Evolutionary conservation across 2,113 vertebrate genomes (phyloP).

Genomic region (Aegithalos caudatus): DNA sequence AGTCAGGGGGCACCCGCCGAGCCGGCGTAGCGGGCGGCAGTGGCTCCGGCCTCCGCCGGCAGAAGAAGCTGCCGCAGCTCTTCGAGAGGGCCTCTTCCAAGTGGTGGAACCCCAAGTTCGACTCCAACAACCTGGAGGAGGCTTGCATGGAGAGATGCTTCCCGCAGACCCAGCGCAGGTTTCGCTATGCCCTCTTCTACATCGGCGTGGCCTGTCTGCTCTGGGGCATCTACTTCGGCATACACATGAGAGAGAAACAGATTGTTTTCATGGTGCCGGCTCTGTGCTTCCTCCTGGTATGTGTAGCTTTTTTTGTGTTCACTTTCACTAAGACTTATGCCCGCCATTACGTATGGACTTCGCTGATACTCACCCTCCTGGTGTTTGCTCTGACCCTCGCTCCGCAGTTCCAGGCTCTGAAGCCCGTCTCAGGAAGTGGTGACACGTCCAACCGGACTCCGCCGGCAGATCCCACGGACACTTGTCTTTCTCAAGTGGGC

Average conservation of each 20-base stretch:
- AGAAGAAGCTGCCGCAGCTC: slow-evolving; percentile 85
- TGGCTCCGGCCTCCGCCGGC: slow-evolving; percentile 63
- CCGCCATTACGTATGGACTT: slow-evolving; percentile 85
- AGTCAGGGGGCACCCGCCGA: slow-evolving; percentile 77
- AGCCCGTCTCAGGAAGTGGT: slow-evolving; percentile 67
- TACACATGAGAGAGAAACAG: slow-evolving; percentile 79
- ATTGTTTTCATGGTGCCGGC: slow-evolving; percentile 81
- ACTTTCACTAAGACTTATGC: slow-evolving; percentile 89
- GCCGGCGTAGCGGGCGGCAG: slow-evolving; percentile 12
- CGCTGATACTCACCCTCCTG: slow-evolving; percentile 83
- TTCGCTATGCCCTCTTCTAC: slow-evolving; percentile 94
- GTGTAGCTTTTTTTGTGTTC: slow-evolving; percentile 85
- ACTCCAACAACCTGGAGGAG: slow-evolving; percentile 93
- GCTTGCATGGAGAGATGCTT: slow-evolving; percentile 95
- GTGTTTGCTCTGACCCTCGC: slow-evolving; percentile 89
- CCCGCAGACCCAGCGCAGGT: slow-evolving; percentile 92
- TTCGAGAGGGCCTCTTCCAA: slow-evolving; percentile 93
- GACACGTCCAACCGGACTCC: slow-evolving; percentile 65
- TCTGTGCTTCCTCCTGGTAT: slow-evolving; percentile 81
- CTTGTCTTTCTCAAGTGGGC: slow-evolving; percentile 91
- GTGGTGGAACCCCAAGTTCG: slow-evolving; percentile 97
- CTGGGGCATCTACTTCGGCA: slow-evolving; percentile 88
- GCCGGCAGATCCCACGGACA: background rate
- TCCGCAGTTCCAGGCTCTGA: slow-evolving; percentile 81
- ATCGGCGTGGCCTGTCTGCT: slow-evolving; percentile 83